A percentile compares a stretch with the other conserved stretches of the same genome.
Evolutionary conservation across 2,888 invertebrate species (phyloP).

Genomic region (Chrysodeixis includens): DNA sequence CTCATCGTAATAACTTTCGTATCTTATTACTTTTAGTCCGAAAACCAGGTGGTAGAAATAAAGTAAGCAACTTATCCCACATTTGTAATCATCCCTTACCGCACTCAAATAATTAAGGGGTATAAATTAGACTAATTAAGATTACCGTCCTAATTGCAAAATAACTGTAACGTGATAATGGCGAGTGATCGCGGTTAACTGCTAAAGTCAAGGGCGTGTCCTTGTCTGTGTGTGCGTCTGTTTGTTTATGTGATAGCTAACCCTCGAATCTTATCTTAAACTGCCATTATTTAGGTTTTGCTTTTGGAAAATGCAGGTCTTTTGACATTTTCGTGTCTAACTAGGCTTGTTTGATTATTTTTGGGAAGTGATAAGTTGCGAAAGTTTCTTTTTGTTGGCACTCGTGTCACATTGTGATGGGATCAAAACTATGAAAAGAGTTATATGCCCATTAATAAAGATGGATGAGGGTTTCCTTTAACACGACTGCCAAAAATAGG

Average conservation of each 20-base stretch:
- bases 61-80: neutral
- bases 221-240: neutral
- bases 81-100: conserved; percentile 8
- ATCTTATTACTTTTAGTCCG: neutral
- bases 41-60: conserved; percentile 13
- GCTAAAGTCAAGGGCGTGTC: conserved; percentile 31
- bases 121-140: conserved; percentile 43
- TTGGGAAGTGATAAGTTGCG: too few relatives aligned
- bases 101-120: conserved; percentile 19
- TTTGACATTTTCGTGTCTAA: neutral
- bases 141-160: conserved; percentile 36
- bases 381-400: too few relatives aligned
- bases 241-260: conserved; percentile 10
- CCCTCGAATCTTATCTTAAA: conserved; percentile 30
- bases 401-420: too few relatives aligned
- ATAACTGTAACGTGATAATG: conserved; percentile 34
- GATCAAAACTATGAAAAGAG: too few relatives aligned
- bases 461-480: too few relatives aligned
- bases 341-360: neutral
- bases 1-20: neutral
- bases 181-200: conserved; percentile 12
- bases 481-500: too few relatives aligned
- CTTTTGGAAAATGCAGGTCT: conserved; percentile 13
- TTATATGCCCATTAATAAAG: too few relatives aligned
- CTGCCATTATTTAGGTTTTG: neutral